A percentile compares a stretch with the other conserved stretches of the same genome.
These are phyloP conservation scores for Albula glossodonta DNA, from an alignment of 2,113 vertebrate genomes.

Conservation along the genomic window DNA sequence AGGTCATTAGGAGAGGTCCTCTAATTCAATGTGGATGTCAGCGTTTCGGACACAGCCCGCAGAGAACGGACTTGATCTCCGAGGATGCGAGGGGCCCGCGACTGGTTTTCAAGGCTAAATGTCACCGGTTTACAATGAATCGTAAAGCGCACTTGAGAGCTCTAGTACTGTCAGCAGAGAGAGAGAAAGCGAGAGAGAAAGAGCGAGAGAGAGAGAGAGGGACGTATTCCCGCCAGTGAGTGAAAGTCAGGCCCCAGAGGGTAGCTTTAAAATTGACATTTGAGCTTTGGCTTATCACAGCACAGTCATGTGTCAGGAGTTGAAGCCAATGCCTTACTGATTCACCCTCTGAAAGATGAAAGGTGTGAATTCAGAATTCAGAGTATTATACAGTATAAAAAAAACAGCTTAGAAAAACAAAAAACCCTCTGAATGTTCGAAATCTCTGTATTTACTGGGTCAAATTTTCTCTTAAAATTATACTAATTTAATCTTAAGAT, in stretches of 20 bases:
- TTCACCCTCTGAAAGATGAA: not conserved
- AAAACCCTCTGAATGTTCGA: not conserved
- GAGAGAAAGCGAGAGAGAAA: not conserved
- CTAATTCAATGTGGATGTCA: not conserved
- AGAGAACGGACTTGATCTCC: not conserved
- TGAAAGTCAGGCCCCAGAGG: not conserved
- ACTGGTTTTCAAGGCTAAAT: constrained; percentile 28
- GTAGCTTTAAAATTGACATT: constrained; percentile 19
- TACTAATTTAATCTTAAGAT: not conserved
- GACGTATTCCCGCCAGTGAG: not conserved
- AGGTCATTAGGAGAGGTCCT: not conserved
- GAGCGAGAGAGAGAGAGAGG: not conserved
- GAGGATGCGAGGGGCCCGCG: constrained; percentile 1
- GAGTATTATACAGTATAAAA: not conserved
- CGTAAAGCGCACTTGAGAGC: constrained; percentile 10
- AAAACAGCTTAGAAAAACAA: not conserved
- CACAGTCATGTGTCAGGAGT: constrained; percentile 13
- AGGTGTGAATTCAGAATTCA: not conserved
- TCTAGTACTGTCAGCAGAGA: not conserved
- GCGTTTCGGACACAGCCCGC: not conserved
- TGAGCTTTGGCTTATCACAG: constrained; percentile 14
- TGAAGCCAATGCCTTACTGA: not conserved
- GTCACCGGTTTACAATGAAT: constrained; percentile 25
- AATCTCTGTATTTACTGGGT: not conserved
- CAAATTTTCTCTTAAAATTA: not conserved